phyloP scores from a whole-genome alignment of 2,888 invertebrate species.

The Caenorhabditis uteleia region DNA sequence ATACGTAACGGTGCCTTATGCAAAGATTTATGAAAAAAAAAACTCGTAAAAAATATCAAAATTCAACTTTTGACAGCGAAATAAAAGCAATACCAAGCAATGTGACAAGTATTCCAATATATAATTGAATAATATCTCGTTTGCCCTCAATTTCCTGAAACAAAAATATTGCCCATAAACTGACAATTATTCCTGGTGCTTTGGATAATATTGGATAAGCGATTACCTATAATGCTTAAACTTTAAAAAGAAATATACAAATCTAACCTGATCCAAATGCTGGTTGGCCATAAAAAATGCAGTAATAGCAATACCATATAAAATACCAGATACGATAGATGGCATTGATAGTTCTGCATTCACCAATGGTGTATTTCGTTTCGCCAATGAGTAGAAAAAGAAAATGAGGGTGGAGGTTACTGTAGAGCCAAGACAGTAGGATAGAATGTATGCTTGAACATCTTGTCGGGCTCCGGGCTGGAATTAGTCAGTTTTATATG shows the following conservation, averaged over 20 bases:
- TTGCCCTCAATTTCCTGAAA: slow-evolving; percentile 55
- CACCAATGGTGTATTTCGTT: slow-evolving; percentile 46
- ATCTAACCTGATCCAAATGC: slow-evolving; percentile 52
- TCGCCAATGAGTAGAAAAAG: slow-evolving; percentile 44
- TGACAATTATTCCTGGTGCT: slow-evolving; percentile 49
- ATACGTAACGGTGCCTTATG: no score
- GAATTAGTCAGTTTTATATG: neutral
- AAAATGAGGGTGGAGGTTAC: slow-evolving; percentile 71
- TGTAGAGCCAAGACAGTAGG: slow-evolving; percentile 72
- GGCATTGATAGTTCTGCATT: slow-evolving; percentile 51
- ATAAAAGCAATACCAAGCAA: slow-evolving; percentile 45
- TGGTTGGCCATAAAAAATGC: slow-evolving; percentile 53
- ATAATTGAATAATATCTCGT: slow-evolving; percentile 38
- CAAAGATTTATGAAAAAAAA: no score
- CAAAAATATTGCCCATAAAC: slow-evolving; percentile 50
- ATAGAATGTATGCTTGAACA: slow-evolving; percentile 71
- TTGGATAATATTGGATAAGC: slow-evolving; percentile 52
- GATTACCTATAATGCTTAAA: slow-evolving; percentile 38
- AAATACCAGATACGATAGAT: slow-evolving; percentile 41
- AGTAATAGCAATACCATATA: slow-evolving; percentile 46
- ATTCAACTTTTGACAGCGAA: slow-evolving; percentile 53
- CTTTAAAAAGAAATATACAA: neutral
- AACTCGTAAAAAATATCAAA: slow-evolving; percentile 35
- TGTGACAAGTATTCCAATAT: slow-evolving; percentile 39
- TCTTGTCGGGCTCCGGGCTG: slow-evolving; percentile 42